Percentiles rank a stretch among this genome's conserved stretches.
These are phyloP conservation scores for Seira sanloemensis DNA, from an alignment of 2,888 invertebrate genomes.

Conservation along the genomic window DNA sequence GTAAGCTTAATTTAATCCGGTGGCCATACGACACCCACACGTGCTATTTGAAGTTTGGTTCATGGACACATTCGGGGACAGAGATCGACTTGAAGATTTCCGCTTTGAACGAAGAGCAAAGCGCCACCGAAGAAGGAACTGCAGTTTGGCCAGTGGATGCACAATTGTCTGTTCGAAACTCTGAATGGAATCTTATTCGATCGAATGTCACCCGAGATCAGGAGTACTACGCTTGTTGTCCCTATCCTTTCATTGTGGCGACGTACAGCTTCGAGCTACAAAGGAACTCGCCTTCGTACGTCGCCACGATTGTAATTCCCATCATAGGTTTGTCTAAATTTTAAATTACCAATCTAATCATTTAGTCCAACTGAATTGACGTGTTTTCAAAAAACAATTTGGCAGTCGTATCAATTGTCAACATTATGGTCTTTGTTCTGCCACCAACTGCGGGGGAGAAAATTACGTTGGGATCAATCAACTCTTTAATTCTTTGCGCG, in stretches of 20 bases:
- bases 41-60: conserved; percentile 83
- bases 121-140: background rate
- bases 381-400: background rate
- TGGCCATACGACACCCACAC: conserved; percentile 88
- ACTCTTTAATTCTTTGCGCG: conserved; percentile 70
- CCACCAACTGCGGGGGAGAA: conserved; percentile 83
- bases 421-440: conserved; percentile 70
- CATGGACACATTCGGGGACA: conserved; percentile 82
- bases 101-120: background rate
- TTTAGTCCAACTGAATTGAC: background rate
- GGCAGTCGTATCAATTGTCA: conserved; percentile 69
- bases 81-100: conserved; percentile 77
- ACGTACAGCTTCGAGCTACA: conserved; percentile 78
- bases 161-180: conserved; percentile 58
- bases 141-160: conserved; percentile 10
- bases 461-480: conserved; percentile 75
- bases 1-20: conserved; percentile 81
- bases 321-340: conserved; percentile 78
- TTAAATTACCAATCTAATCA: too few species aligned
- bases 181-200: conserved; percentile 67
- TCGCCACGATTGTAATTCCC: conserved; percentile 81
- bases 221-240: conserved; percentile 77
- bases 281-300: conserved; percentile 81
- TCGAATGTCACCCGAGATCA: conserved; percentile 74
- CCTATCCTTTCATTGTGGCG: conserved; percentile 79